Conservation (phyloP, 1,140 invertebrate genomes). For the Belonocnema kinseyi region DNA sequence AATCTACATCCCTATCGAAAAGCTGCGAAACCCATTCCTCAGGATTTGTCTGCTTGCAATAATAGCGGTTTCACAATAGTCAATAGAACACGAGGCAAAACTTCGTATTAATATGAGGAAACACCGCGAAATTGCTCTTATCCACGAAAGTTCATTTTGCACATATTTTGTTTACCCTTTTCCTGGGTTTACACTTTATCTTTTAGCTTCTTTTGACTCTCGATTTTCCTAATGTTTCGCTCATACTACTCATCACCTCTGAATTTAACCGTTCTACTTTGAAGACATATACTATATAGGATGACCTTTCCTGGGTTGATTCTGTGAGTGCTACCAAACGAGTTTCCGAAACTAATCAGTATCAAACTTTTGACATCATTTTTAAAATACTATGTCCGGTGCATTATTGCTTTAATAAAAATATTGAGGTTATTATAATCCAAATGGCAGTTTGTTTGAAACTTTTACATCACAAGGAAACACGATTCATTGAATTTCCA, state of each 20-base stretch:
- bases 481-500: too few relatives aligned
- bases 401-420: not conserved
- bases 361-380: not conserved
- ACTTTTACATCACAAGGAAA: too few relatives aligned
- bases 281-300: not conserved
- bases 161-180: not conserved
- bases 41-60: conserved; percentile 35
- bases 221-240: conserved; percentile 36
- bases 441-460: too few relatives aligned
- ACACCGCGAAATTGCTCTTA: conserved; percentile 68
- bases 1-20: conserved; percentile 53
- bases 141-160: conserved; percentile 48
- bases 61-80: conserved; percentile 47
- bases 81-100: conserved; percentile 46
- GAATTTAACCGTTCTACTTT: not conserved
- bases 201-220: not conserved
- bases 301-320: conserved; percentile 7
- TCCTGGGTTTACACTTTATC: not conserved
- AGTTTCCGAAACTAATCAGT: conserved; percentile 16
- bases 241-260: not conserved
- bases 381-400: not conserved
- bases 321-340: not conserved
- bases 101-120: conserved; percentile 65
- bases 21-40: conserved; percentile 39
- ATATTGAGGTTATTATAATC: too few relatives aligned